These are phyloP conservation scores for Drosophila willistoni DNA, from an alignment of 1,140 invertebrate genomes.

Conservation along the genomic window DNA sequence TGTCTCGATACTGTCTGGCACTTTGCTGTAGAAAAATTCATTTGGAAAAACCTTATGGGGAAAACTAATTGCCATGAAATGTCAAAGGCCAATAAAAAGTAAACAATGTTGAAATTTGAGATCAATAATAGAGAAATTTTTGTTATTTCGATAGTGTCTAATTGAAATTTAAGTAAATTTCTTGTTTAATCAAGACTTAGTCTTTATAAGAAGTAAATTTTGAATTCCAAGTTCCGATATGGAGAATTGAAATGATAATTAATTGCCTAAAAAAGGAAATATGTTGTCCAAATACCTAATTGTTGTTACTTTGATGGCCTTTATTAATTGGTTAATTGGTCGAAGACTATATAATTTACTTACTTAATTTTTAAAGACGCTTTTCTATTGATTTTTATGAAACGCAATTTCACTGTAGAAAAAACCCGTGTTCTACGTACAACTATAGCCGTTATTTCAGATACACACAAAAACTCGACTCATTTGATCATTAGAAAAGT, in stretches of 20 bases:
- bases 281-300: too few species aligned
- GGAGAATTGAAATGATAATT: too few species aligned
- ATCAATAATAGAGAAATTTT: too few species aligned
- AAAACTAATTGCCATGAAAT: not conserved
- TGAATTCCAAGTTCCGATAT: too few species aligned
- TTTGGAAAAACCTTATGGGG: not conserved
- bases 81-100: not conserved
- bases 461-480: slow-evolving; percentile 27
- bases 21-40: not conserved
- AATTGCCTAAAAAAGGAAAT: too few species aligned
- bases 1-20: slow-evolving; percentile 22
- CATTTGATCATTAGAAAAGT: slow-evolving; percentile 33
- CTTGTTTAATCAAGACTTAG: too few species aligned
- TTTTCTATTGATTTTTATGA: not conserved
- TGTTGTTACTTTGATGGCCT: too few species aligned
- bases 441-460: slow-evolving; percentile 58
- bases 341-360: not conserved
- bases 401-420: not conserved
- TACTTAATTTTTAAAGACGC: not conserved
- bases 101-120: too few species aligned
- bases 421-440: slow-evolving; percentile 26
- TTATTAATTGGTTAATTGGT: not conserved
- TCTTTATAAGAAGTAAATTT: too few species aligned
- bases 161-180: too few species aligned
- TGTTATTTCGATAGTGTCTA: too few species aligned